A percentile compares a stretch with the other conserved stretches of the same genome.
phyloP scores from a whole-genome alignment of 2,888 invertebrate genomes.

The Eupeodes latifasciatus region DNA sequence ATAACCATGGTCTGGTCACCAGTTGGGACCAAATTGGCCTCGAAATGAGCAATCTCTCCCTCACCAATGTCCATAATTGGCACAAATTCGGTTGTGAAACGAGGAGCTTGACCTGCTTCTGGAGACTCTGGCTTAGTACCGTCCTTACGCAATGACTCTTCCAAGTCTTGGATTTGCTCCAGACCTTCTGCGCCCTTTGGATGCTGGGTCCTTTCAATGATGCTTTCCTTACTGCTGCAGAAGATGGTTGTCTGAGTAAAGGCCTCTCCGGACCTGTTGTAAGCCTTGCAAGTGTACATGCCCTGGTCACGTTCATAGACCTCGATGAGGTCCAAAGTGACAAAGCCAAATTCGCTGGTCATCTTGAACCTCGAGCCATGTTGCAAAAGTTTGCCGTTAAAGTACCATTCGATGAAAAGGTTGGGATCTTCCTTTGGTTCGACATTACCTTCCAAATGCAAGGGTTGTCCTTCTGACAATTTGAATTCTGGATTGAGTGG shows the following conservation, averaged over 20 bases:
- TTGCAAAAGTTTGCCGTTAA: slow-evolving; percentile 94
- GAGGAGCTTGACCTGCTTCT: slow-evolving; percentile 93
- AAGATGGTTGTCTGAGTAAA: slow-evolving; percentile 95
- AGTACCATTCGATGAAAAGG: slow-evolving; percentile 96
- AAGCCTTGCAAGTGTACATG: slow-evolving; percentile 96
- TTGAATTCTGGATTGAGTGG: slow-evolving; percentile 92
- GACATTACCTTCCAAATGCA: slow-evolving; percentile 97
- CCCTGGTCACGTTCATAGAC: slow-evolving; percentile 97
- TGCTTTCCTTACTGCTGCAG: slow-evolving; percentile 91
- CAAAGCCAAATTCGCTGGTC: slow-evolving; percentile 98
- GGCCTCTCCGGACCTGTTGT: slow-evolving; percentile 94
- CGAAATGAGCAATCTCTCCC: slow-evolving; percentile 98
- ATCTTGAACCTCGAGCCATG: slow-evolving; percentile 96
- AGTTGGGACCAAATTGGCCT: slow-evolving; percentile 96
- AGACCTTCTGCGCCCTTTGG: slow-evolving; percentile 97
- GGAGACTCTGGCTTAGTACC: slow-evolving; percentile 88
- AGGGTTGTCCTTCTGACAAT: slow-evolving; percentile 91
- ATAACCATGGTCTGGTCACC: slow-evolving; percentile 97
- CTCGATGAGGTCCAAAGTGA: slow-evolving; percentile 95
- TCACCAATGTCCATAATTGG: slow-evolving; percentile 93
- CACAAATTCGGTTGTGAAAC: slow-evolving; percentile 94
- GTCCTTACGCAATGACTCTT: slow-evolving; percentile 92
- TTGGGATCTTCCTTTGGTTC: slow-evolving; percentile 97
- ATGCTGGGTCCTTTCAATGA: slow-evolving; percentile 96
- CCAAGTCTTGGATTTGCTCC: slow-evolving; percentile 95